phyloP scores from a whole-genome alignment of 2,113 vertebrate species.

The Centropristis striata region DNA sequence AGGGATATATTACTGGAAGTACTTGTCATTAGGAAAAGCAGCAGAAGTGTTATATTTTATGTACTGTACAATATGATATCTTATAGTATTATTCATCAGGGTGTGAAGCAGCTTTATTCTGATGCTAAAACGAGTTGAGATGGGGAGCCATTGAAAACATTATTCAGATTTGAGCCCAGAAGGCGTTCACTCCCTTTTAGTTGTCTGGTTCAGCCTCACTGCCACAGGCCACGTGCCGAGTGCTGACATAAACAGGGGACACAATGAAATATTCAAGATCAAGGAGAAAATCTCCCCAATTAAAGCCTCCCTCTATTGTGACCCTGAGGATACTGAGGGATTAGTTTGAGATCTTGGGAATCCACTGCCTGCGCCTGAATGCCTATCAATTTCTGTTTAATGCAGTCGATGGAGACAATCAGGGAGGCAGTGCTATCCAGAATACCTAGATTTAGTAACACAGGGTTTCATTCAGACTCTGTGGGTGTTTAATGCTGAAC shows the following conservation, averaged over 20 bases:
- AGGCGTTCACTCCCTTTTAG: slow-evolving; percentile 48
- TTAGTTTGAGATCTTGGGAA: slow-evolving; percentile 59
- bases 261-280: slow-evolving; percentile 76
- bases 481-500: slow-evolving; percentile 20
- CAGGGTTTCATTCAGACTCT: slow-evolving; percentile 8
- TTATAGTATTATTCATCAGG: slow-evolving; percentile 13
- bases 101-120: slow-evolving; percentile 33
- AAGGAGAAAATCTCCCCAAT: slow-evolving; percentile 70
- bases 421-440: background rate
- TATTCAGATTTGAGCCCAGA: slow-evolving; percentile 52
- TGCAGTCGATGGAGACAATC: slow-evolving; percentile 17
- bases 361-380: slow-evolving; percentile 26
- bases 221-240: slow-evolving; percentile 55
- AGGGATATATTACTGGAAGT: background rate
- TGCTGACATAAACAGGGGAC: slow-evolving; percentile 62
- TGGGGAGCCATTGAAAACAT: slow-evolving; percentile 28
- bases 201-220: slow-evolving; percentile 43
- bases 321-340: slow-evolving; percentile 64
- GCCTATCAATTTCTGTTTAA: slow-evolving; percentile 12
- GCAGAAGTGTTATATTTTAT: slow-evolving; percentile 11
- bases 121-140: slow-evolving; percentile 31
- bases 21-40: slow-evolving; percentile 3
- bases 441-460: slow-evolving; percentile 30
- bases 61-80: background rate
- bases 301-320: slow-evolving; percentile 56